These are phyloP conservation scores for Uloborus diversus DNA, from an alignment of 1,140 invertebrate species.

Conservation along the genomic window DNA sequence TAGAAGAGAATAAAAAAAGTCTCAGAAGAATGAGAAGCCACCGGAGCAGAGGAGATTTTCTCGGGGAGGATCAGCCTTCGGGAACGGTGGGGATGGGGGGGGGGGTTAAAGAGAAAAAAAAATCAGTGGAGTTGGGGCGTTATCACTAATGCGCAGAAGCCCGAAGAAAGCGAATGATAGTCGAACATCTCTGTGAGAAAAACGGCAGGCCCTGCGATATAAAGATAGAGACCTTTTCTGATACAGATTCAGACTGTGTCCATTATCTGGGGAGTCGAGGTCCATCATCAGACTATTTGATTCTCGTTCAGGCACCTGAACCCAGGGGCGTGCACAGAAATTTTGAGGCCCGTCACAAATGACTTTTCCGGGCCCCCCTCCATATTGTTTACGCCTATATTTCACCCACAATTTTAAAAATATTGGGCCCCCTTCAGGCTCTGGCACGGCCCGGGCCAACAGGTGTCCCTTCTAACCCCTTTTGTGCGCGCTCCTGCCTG, in stretches of 20 bases:
- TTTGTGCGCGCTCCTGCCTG: too few species aligned
- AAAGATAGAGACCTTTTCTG: too few species aligned
- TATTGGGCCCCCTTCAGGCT: too few species aligned
- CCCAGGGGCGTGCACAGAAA: too few species aligned
- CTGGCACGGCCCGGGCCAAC: too few species aligned
- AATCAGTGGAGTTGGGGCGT: too few species aligned
- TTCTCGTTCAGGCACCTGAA: neutral
- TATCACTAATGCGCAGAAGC: neutral
- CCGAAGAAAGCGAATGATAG: neutral
- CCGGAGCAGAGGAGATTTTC: neutral
- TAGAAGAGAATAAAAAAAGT: neutral
- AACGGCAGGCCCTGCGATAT: too few species aligned
- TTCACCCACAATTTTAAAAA: too few species aligned
- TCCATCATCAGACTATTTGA: neutral
- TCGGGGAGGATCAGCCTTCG: neutral
- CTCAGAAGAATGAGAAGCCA: neutral
- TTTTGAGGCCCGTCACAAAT: too few species aligned
- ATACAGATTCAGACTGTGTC: neutral
- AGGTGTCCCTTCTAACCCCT: too few species aligned
- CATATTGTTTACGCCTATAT: too few species aligned
- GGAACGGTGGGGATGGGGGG: neutral
- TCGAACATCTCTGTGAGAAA: neutral
- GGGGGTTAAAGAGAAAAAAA: neutral
- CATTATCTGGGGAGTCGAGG: neutral
- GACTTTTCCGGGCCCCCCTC: too few species aligned